These are phyloP conservation scores for Tribolium madens DNA, from an alignment of 1,140 invertebrate species.

Conservation along the genomic window DNA sequence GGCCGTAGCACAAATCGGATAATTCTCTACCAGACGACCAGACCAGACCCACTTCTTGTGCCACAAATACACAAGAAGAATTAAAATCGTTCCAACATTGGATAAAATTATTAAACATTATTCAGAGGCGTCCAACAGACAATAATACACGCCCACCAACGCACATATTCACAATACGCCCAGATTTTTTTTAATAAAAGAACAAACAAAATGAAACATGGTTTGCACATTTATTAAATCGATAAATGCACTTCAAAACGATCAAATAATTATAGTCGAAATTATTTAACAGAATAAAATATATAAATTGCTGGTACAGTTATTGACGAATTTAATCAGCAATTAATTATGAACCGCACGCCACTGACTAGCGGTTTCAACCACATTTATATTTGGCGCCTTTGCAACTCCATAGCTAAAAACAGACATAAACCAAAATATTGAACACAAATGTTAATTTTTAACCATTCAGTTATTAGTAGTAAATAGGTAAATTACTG, in stretches of 20 bases:
- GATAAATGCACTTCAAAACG: not conserved
- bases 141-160: too few species aligned
- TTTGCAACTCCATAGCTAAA: not conserved
- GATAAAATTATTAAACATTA: not conserved
- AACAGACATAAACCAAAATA: too few species aligned
- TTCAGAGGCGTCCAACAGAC: not conserved
- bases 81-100: conserved; percentile 1
- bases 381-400: not conserved
- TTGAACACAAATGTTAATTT: too few species aligned
- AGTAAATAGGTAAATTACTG: too few species aligned
- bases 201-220: not conserved
- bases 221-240: not conserved
- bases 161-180: not conserved
- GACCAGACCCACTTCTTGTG: not conserved
- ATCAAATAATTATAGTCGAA: not conserved
- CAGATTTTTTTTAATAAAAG: not conserved
- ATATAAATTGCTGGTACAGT: not conserved
- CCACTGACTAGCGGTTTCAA: not conserved
- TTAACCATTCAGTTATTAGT: too few species aligned
- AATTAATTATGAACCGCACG: not conserved
- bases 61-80: too few species aligned
- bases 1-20: conserved; percentile 22
- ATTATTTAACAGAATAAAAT: not conserved
- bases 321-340: not conserved
- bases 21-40: not conserved